Percentiles rank a stretch among this genome's conserved stretches.
Evolutionary conservation across 2,888 invertebrate species (phyloP).

Genomic region (Mesopsocus fuscifrons): DNA sequence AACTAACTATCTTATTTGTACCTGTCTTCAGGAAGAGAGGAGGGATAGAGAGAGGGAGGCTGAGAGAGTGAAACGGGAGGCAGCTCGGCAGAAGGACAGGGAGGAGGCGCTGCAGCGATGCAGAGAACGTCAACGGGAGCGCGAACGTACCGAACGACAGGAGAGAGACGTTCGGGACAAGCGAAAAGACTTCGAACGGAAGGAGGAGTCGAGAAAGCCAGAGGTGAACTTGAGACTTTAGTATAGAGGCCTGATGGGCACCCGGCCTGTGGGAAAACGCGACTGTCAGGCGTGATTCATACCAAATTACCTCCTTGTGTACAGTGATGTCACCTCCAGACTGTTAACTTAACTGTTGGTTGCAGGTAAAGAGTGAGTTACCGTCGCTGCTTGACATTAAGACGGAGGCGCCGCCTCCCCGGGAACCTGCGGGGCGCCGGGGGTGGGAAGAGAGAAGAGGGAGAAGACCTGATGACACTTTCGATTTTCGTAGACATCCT

Average conservation of each 20-base stretch:
- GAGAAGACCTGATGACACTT: neutral
- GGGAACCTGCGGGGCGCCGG: neutral
- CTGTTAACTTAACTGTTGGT: no score
- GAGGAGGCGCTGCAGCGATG: conserved; percentile 46
- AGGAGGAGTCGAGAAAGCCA: conserved; percentile 12
- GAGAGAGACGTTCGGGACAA: no score
- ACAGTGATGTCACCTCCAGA: no score
- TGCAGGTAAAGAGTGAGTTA: neutral
- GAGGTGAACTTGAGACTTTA: no score
- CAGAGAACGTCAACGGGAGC: conserved; percentile 35
- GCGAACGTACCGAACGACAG: no score
- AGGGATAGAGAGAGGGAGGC: conserved; percentile 29
- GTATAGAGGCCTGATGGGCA: no score
- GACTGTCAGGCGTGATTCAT: no score
- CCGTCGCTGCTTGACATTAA: conserved; percentile 5
- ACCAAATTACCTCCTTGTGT: no score
- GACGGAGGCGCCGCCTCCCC: neutral
- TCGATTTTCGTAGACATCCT: neutral
- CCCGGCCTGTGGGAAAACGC: no score
- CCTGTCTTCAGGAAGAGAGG: conserved; percentile 22
- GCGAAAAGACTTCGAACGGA: conserved; percentile 13
- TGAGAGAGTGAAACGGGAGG: conserved; percentile 27
- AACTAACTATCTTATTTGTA: neutral
- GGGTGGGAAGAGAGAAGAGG: neutral
- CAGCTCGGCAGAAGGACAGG: conserved; percentile 38